A percentile compares a stretch with the other conserved stretches of the same genome.
Conservation (phyloP, 2,797 vertebrate genomes). For the Dicrostonyx torquatus region DNA sequence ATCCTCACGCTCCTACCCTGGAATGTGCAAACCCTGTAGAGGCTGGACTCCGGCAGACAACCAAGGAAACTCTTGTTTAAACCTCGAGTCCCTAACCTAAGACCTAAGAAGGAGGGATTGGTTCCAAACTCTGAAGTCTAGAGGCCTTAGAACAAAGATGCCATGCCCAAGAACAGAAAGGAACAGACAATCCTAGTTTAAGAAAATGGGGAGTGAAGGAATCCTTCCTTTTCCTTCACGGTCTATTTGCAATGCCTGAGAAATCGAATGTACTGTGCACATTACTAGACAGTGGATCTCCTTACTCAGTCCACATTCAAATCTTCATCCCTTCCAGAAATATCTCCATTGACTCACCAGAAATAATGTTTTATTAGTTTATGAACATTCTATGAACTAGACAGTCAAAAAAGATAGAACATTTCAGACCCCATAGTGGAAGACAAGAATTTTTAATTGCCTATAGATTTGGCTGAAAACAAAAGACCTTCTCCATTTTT, state of each 20-base stretch:
- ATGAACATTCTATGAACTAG: too few species aligned
- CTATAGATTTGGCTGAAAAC: background rate
- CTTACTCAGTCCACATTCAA: background rate
- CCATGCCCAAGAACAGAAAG: background rate
- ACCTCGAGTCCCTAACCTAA: background rate
- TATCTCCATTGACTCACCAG: background rate
- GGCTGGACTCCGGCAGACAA: background rate
- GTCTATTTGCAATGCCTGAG: accelerated
- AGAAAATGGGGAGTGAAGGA: too few species aligned
- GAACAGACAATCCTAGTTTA: too few species aligned
- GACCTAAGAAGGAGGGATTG: background rate
- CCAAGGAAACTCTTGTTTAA: background rate
- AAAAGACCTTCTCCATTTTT: background rate
- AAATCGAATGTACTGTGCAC: accelerated
- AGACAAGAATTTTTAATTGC: background rate
- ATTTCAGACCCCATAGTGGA: background rate
- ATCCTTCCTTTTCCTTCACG: background rate
- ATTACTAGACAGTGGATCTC: background rate
- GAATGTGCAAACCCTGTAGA: too few species aligned
- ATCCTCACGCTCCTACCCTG: too few species aligned
- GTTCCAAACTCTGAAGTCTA: background rate
- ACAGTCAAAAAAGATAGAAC: background rate
- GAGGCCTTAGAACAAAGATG: background rate
- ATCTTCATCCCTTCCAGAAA: background rate
- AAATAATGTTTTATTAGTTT: too few species aligned